Conservation (phyloP, 2,797 vertebrate genomes). For the Xenentodon cancila region DNA sequence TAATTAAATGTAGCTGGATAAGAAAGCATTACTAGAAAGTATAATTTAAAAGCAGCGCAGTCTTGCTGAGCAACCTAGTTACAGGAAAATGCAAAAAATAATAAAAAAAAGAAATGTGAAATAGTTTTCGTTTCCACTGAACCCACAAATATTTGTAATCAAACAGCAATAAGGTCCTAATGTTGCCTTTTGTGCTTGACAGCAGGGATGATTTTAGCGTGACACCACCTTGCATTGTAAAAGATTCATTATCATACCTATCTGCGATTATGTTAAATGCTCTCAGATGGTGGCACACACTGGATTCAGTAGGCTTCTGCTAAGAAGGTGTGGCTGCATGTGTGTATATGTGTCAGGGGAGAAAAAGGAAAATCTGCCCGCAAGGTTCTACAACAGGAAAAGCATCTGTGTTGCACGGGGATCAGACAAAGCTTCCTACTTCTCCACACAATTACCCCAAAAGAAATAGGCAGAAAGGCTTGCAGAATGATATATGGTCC, state of each 20-base stretch:
- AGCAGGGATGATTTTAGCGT: slow-evolving; percentile 33
- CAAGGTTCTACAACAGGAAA: slow-evolving; percentile 36
- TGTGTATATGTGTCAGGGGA: slow-evolving; percentile 32
- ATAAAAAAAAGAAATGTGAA: background rate
- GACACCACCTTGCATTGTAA: slow-evolving; percentile 43
- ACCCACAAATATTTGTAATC: slow-evolving; percentile 7
- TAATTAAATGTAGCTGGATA: too few species aligned
- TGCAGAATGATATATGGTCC: slow-evolving; percentile 24
- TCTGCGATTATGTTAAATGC: slow-evolving; percentile 66
- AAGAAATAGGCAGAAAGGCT: slow-evolving; percentile 12
- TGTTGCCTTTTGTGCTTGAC: slow-evolving; percentile 9
- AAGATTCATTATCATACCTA: slow-evolving; percentile 72
- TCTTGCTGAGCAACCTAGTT: too few species aligned
- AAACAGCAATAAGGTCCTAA: slow-evolving; percentile 7
- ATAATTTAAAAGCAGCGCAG: too few species aligned
- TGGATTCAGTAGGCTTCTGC: slow-evolving; percentile 43
- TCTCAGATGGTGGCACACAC: slow-evolving; percentile 59
- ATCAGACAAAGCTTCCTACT: slow-evolving; percentile 26
- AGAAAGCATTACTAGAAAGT: too few species aligned
- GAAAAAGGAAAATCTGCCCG: slow-evolving; percentile 40
- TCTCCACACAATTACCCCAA: slow-evolving; percentile 10
- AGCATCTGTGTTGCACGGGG: slow-evolving; percentile 40
- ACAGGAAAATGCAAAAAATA: too few species aligned
- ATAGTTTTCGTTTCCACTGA: slow-evolving; percentile 1
- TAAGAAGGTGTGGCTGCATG: slow-evolving; percentile 27